Base-by-base conservation (phyloP, 2,113 vertebrate genomes). In the Numenius arquata region DNA sequence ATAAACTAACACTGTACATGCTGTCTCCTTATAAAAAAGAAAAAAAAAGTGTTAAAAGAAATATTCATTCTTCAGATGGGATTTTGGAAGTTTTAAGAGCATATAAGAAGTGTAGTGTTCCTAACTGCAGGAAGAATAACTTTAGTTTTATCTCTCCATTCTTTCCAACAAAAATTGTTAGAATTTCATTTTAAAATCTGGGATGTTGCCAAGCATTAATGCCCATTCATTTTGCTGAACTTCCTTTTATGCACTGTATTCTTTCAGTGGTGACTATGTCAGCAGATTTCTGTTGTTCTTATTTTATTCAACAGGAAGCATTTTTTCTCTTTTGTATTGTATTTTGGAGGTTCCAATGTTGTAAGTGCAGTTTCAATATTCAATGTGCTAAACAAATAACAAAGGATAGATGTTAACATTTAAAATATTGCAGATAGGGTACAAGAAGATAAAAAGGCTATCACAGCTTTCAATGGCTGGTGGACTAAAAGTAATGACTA, bases 181-280 rank as follows among this genome's bases (percentile, higher is more conserved):
- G 16, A 89, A 45, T 89, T 92, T 81, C 40, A 90, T 92, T 89
- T 93, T 85, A 82, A 93, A 89, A 36, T 58, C 66, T 94, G 90
- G 73, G 70, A 62, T 56, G 47, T 26, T 92, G 90, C 90, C 92
- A 92, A 61, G 32, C 48, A 43, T 32, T 52, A 11, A 16, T 89
- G 40, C 56, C 73, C 52, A n/a, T 72, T 95, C 48, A 52, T 94
- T 96, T 82, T 89, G 43, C 48, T 82, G 43, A 87, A 87, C 56
- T 96, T 97, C 92, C 82, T 92, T 89, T 92, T 55, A 34, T 62
- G 58, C n/a, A 79, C 20, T 29, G 9, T 92, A 65, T 89, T 93
- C 56, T 94, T 94, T 89, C 73, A 75, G 36, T 10, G 15, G 73
- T 26, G 45, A 62, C 77, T 68, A 14, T 65, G 43, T 89, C 86